Base-by-base conservation (phyloP, 2,797 vertebrate species). In the Crocodylus rhombifer region DNA sequence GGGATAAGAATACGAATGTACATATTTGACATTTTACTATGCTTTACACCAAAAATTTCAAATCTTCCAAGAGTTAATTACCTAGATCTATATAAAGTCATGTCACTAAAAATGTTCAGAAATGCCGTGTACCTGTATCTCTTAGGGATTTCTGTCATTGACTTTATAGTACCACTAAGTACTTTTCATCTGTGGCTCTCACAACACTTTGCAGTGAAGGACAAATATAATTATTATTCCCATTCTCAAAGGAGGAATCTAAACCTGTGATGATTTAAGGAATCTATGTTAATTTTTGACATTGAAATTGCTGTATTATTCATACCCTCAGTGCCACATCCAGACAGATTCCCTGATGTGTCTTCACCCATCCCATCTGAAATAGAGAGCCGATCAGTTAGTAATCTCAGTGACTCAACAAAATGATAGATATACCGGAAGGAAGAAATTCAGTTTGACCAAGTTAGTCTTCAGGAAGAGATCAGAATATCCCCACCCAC, bases 41-140 rank as follows among this genome's bases (percentile, higher is more conserved):
- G 14, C 5, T 83, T 81, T 83, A 63, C 88, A 80, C 77, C 17
- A 80, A 55, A 86, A 88, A 77, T 63, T 95, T 90, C 4, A 60
- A 60, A 73, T 61, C 28, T 80, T n/a, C 28, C 82, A 92, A 23
- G 6, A 77, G 51, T 28, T 14, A 77, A 8, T 71, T 88, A 58
- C 23, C 21, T 80, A 85, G 91, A 76, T 1, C 4, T 69, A 1
- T 60, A 81, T 10, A 9, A 77, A 17, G 71, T 81, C 10, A 61
- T 1, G 5, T 77, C 16, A 77, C 26, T 17, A 75, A 51, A 91
- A 84, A 2, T 7, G 55, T 3, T 64, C 42, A 86, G 26, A 74
- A 84, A 75, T 78, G 5, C 7, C 55, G 77, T 71, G 77, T 51
- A 26, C 2, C 76, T 7, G 4, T 56, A 14, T 42, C 4, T 36